Base-by-base conservation (phyloP, 53 echinoderm and acorn worm genomes). In the Patiria pectinifera region DNA sequence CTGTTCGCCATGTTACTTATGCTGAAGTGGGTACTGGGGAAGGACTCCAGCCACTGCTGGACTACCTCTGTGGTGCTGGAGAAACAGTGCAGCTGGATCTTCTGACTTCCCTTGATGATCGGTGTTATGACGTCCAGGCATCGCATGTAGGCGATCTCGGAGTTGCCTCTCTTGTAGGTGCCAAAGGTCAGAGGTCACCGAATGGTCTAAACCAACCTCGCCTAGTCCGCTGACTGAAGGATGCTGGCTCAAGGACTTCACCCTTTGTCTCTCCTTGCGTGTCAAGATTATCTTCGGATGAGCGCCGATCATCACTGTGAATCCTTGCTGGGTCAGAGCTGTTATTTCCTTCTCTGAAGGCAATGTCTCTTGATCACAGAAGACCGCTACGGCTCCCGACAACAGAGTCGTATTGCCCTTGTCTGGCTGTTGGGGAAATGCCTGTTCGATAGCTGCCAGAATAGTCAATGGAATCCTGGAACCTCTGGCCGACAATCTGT, bases 11-110 rank as follows among this genome's bases (percentile, higher is more conserved):
- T 49, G 24, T 61, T 49, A 43, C 74, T 22, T 47, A 87, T 35
- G 74, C 58, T 75, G 69, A 91, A 91, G 82, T 91, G 81, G 61
- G 81, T 66, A 81, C 83, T 82, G 19, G 91, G 91, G 81, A 91
- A 87, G 48, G 87, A 62, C 44, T 62, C 58, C 74, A 58, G 48
- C 87, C 87, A 87, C 74, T 74, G 74, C 74, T 75, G 72, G 24
- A 87, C 87, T 35, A 49, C 76, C 47, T 85, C 25, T 47, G 76
- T 53, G 87, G 80, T 45, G 46, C 80, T 74, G 5, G 80, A 60
- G 77, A 79, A 91, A 26, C 91, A 91, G 74, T 91, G 91, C 59
- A 91, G 80, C 80, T 91, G 35, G 35, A 35, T 35, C 35, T 35
- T 35, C 35, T 35, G 91, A 59, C 62, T 53, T 12, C 70, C 60